Evolutionary conservation across 2,797 vertebrate genomes (phyloP), one percentile per base, ranked within the genome.

Genomic region (Caiman crocodilus): DNA sequence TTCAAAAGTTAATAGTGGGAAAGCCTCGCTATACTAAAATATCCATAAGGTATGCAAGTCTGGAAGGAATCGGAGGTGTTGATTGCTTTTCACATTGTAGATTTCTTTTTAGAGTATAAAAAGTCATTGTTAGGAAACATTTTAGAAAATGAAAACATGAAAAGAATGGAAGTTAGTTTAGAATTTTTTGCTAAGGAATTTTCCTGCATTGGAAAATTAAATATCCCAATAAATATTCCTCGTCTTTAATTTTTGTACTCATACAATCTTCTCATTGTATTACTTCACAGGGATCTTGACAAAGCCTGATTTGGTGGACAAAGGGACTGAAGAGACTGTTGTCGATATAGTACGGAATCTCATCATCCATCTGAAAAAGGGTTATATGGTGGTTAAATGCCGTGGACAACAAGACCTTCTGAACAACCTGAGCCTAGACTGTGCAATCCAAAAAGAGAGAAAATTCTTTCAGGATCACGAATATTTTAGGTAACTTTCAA

Each of bases 321-420:
- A 84, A 95, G 99, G 99, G 57, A 98, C 98, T 0, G 99, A 99
- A 55, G 94, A 97, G 1, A 85, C 92, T 0, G 93, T 99, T 2
- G 5, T 99, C 3, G 97, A 98, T 1, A 97, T 99, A 32, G 84
- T 98, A 5, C 94, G 80, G 42, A 99, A 99, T 86, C 92, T 97
- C 2, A 85, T 98, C 60, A 97, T 98, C 93, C 96, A 91, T 65
- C 98, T 99, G 76, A 98, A 95, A 82, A 99, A 99, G 94, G 99
- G 99, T 84, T 99, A 99, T 98, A 99, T 99, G 98, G 97, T 99
- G 0, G 99, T 99, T 79, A 99, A 88, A 96, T 99, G 99, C 91
- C 97, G 98, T 4, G 99, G 99, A 58, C 99, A 99, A 96, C 97
- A 98, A 96, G 99, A 99, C 88, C 98, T 99, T 89, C 96, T 94